Conservation (phyloP, 2,888 invertebrate species). For the Trissolcus brochymenae region DNA sequence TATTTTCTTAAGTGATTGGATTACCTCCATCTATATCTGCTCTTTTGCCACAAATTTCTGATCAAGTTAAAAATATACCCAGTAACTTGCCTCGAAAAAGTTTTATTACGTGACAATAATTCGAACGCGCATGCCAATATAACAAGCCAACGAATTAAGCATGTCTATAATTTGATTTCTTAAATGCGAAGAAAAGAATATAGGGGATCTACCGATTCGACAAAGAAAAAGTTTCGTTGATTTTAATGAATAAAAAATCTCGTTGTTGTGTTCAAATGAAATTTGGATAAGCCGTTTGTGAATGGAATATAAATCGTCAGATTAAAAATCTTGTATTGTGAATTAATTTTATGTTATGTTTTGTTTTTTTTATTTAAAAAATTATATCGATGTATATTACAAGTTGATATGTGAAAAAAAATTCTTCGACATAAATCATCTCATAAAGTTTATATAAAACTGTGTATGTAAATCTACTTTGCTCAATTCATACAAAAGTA, state of each 20-base stretch:
- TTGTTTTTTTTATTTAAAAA: constrained; percentile 11
- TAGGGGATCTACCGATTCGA: not conserved
- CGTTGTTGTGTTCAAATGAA: constrained; percentile 34
- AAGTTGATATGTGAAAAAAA: too few species aligned
- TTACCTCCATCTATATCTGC: constrained; percentile 56
- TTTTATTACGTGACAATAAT: constrained; percentile 44
- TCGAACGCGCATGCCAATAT: constrained; percentile 13
- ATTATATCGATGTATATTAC: too few species aligned
- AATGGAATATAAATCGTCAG: constrained; percentile 49
- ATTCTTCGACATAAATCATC: too few species aligned
- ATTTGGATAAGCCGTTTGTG: constrained; percentile 46
- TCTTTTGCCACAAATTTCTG: constrained; percentile 39
- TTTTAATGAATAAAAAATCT: constrained; percentile 46
- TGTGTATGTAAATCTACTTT: not conserved
- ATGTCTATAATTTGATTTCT: constrained; percentile 37
- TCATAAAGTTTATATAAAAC: too few species aligned
- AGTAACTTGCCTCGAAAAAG: constrained; percentile 33
- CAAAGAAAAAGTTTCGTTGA: constrained; percentile 38
- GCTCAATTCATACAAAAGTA: constrained; percentile 25
- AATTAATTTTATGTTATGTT: constrained; percentile 29
- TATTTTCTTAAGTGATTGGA: constrained; percentile 67
- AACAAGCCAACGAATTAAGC: constrained; percentile 32
- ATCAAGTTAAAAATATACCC: constrained; percentile 42
- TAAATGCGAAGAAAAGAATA: constrained; percentile 4
- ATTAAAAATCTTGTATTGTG: constrained; percentile 37